Conservation (phyloP, 2,888 invertebrate genomes). For the Cheilosia urbana region DNA sequence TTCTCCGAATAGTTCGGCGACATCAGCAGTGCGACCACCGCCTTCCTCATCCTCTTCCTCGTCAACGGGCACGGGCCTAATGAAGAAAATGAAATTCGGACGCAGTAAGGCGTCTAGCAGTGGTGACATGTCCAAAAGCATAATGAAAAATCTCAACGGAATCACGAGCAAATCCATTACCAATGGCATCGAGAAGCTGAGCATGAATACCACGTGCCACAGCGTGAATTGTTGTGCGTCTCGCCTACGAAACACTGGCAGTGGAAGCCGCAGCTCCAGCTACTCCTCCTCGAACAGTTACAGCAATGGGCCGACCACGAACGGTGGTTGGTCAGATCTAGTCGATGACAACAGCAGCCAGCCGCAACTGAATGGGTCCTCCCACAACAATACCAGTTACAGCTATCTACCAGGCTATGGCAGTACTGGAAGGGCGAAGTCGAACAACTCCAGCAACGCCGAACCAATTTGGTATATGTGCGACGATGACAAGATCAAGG, state of each 20-base stretch:
- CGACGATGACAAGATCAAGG: slow-evolving; percentile 93
- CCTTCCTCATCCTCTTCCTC: slow-evolving; percentile 80
- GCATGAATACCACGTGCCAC: slow-evolving; percentile 84
- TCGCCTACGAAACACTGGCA: slow-evolving; percentile 78
- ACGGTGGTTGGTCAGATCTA: slow-evolving; percentile 77
- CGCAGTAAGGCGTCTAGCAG: slow-evolving; percentile 83
- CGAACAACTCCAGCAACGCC: slow-evolving; percentile 67
- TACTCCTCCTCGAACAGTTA: slow-evolving; percentile 77
- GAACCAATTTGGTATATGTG: slow-evolving; percentile 91
- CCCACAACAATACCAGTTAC: slow-evolving; percentile 74
- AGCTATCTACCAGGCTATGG: slow-evolving; percentile 81
- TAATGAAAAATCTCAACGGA: slow-evolving; percentile 82
- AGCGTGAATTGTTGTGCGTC: slow-evolving; percentile 87
- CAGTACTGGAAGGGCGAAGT: slow-evolving; percentile 80
- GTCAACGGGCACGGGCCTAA: slow-evolving; percentile 80
- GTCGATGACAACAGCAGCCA: slow-evolving; percentile 73
- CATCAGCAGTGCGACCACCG: slow-evolving; percentile 77
- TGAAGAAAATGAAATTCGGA: slow-evolving; percentile 83
- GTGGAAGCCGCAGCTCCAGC: slow-evolving; percentile 68
- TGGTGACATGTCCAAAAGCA: slow-evolving; percentile 83
- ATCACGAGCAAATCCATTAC: slow-evolving; percentile 81
- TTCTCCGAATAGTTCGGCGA: slow-evolving; percentile 76
- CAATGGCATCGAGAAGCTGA: slow-evolving; percentile 83
- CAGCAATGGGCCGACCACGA: slow-evolving; percentile 80
- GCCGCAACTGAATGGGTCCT: slow-evolving; percentile 61